Evolutionary conservation across 2,113 vertebrate species (phyloP), one percentile per base, ranked within the genome.

Genomic region (Tyto alba): DNA sequence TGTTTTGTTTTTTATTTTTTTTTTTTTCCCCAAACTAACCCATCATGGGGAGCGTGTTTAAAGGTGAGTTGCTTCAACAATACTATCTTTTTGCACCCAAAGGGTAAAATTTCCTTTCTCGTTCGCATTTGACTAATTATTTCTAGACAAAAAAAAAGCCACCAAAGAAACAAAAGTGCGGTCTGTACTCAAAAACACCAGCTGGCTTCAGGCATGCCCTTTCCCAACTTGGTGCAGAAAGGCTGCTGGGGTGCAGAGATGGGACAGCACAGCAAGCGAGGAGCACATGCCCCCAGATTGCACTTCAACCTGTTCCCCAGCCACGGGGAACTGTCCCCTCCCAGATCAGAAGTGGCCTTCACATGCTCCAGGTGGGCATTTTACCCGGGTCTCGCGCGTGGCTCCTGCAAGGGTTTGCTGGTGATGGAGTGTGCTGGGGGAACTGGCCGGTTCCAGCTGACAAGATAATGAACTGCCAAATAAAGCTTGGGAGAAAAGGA

Each of bases 391-490:
- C 38, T 75, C 4, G 18, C 23, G 12, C 0, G 0, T 73, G 68
- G 59, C 34, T 89, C 53, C 69, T 1, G 4, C 40, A 32, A 62
- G 72, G 27, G 26, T 71, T 74, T 77, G 47, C 3, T 32, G 69
- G 56, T 95, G 95, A 95, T 83, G 62, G 84, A 97, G 82, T 56
- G 64, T 66, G 94, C 77, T 13, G 18, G 77, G 73, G 88, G 87
- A 96, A 81, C 93, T 38, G 36, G 56, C 68, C 17, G 2, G 85
- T 73, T 96, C 92, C 81, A 78, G 77, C 81, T 93, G 95, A 94
- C 95, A 96, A 95, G 95, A 97, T 96, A 96, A 97, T 89, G 95
- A 96, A 97, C 94, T 91, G 93, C 73, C 88, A 90, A 80, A 93
- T 95, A 90, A 96, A 95, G 94, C 90, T 94, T 2, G 22, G 84